Conservation (phyloP, 2,888 invertebrate species). For the Philaethria dido region DNA sequence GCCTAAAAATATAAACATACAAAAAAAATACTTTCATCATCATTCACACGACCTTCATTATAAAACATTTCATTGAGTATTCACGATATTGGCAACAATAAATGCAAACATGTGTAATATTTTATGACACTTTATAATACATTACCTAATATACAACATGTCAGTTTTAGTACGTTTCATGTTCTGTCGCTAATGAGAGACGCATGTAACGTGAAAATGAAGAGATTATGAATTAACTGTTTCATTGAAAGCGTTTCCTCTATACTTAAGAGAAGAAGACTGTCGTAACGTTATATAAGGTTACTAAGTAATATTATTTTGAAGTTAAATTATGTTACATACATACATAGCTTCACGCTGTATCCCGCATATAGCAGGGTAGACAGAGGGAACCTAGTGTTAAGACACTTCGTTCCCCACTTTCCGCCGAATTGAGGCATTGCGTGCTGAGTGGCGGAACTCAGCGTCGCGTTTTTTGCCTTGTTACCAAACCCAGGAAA, state of each 20-base stretch:
- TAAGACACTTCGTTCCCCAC: no score
- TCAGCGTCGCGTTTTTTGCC: no score
- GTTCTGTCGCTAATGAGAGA: constrained; percentile 26
- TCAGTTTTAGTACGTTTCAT: neutral
- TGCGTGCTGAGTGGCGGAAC: no score
- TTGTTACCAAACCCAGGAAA: no score
- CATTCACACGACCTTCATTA: neutral
- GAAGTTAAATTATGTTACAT: neutral
- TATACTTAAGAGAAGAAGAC: neutral
- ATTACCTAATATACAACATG: neutral
- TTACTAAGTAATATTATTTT: neutral
- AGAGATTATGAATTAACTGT: constrained; percentile 29
- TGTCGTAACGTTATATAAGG: constrained; percentile 9
- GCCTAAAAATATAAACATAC: no score
- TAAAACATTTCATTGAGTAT: neutral
- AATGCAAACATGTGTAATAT: neutral
- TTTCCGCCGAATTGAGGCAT: no score
- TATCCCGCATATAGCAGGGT: no score
- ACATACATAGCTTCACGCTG: no score
- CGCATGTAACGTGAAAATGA: constrained; percentile 38
- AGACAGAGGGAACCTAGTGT: no score
- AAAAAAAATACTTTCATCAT: neutral
- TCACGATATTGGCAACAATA: neutral
- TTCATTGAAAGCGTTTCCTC: constrained; percentile 33
- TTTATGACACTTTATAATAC: neutral